A percentile compares a stretch with the other conserved stretches of the same genome.
Conservation (phyloP, 1,140 invertebrate genomes). For the Melipona quadrifasciata region DNA sequence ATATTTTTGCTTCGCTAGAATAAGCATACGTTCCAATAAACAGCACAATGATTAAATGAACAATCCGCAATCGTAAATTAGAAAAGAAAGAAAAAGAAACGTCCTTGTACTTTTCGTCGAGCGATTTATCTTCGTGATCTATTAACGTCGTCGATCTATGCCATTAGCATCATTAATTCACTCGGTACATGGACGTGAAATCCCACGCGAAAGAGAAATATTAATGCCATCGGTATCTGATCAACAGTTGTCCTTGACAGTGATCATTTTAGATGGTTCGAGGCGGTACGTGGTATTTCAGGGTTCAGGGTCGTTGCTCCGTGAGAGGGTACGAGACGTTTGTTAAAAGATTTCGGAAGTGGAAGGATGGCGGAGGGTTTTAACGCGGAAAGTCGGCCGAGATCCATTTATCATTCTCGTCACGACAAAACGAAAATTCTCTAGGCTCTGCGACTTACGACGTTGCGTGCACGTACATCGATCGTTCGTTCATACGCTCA, state of each 20-base stretch:
- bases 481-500: neutral
- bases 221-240: neutral
- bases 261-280: neutral
- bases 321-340: neutral
- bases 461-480: neutral
- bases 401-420: slow-evolving; percentile 36
- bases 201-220: neutral
- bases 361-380: neutral
- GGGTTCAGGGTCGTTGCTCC: neutral
- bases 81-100: neutral
- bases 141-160: neutral
- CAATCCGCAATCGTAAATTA: neutral
- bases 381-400: neutral
- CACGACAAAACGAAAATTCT: slow-evolving; percentile 1
- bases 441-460: neutral
- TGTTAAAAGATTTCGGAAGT: slow-evolving; percentile 14
- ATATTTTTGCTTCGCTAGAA: too few relatives aligned
- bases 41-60: too few relatives aligned
- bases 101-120: neutral
- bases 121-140: neutral
- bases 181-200: neutral
- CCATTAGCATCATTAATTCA: neutral
- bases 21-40: too few relatives aligned
- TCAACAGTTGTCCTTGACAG: slow-evolving; percentile 10
- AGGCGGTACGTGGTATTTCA: neutral